Percentiles rank a stretch among this genome's conserved stretches.
These are phyloP conservation scores for Acanthopleura granulata DNA, from an alignment of 2,888 invertebrate genomes.

Conservation along the genomic window DNA sequence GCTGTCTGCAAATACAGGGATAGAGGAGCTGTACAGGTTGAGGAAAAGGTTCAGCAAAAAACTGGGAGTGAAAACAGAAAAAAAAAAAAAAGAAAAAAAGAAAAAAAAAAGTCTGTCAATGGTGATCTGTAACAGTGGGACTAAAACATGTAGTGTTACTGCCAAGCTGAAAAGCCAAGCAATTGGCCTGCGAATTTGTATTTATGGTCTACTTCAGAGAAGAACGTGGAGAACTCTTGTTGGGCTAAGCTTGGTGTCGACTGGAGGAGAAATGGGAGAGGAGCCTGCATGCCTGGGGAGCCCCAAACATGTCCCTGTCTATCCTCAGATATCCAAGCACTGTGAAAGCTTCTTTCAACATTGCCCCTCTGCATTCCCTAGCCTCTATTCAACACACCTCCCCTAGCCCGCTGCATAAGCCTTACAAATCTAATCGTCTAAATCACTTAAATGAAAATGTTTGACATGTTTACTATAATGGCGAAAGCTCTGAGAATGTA, in stretches of 20 bases:
- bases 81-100: background rate
- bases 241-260: background rate
- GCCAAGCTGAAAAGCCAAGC: background rate
- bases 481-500: background rate
- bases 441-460: slow-evolving; percentile 2
- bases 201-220: background rate
- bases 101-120: background rate
- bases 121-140: background rate
- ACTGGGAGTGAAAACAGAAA: background rate
- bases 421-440: background rate
- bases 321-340: background rate
- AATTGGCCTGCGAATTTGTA: background rate
- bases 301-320: slow-evolving; percentile 7
- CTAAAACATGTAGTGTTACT: background rate
- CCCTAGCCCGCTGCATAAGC: too few relatives aligned
- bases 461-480: background rate
- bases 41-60: too few relatives aligned
- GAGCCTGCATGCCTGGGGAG: background rate
- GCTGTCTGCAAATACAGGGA: background rate
- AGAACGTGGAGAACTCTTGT: background rate
- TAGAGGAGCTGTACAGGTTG: too few relatives aligned
- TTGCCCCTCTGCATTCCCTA: background rate
- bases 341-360: background rate
- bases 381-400: too few relatives aligned
- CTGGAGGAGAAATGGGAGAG: background rate